These are phyloP conservation scores for Mellilla xanthometata DNA, from an alignment of 2,888 invertebrate genomes.

Conservation along the genomic window DNA sequence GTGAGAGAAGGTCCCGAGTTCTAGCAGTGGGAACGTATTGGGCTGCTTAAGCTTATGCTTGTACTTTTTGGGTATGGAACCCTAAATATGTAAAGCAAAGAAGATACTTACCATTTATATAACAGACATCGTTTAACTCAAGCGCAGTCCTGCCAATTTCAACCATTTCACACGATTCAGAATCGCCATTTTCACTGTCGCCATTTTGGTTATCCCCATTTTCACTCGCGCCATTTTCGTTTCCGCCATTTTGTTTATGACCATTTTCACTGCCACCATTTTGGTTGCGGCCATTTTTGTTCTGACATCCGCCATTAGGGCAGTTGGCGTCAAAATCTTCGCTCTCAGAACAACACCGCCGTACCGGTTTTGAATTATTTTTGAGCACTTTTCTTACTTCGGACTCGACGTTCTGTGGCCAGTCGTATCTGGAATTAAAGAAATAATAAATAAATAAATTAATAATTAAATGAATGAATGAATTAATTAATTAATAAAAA, in stretches of 20 bases:
- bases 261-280: slow-evolving; percentile 18
- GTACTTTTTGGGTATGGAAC: too few species aligned
- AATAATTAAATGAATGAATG: too few species aligned
- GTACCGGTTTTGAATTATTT: slow-evolving; percentile 45
- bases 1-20: too few species aligned
- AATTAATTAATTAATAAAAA: too few species aligned
- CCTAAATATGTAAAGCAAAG: background rate
- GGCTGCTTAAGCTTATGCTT: too few species aligned
- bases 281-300: slow-evolving; percentile 8
- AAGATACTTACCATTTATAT: slow-evolving; percentile 92
- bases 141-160: slow-evolving; percentile 86
- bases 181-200: slow-evolving; percentile 33
- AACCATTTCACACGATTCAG: slow-evolving; percentile 77
- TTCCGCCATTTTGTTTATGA: slow-evolving; percentile 26
- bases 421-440: slow-evolving; percentile 84
- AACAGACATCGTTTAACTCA: slow-evolving; percentile 91
- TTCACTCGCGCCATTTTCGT: slow-evolving; percentile 14
- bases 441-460: background rate
- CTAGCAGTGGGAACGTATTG: too few species aligned
- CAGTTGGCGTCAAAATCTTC: slow-evolving; percentile 34
- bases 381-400: slow-evolving; percentile 63
- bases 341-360: slow-evolving; percentile 47
- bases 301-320: slow-evolving; percentile 26
- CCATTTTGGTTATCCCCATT: slow-evolving; percentile 26
- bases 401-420: slow-evolving; percentile 84